A percentile compares a stretch with the other conserved stretches of the same genome.
Evolutionary conservation across 2,113 vertebrate genomes (phyloP).

Genomic region (Brachionichthys hirsutus): DNA sequence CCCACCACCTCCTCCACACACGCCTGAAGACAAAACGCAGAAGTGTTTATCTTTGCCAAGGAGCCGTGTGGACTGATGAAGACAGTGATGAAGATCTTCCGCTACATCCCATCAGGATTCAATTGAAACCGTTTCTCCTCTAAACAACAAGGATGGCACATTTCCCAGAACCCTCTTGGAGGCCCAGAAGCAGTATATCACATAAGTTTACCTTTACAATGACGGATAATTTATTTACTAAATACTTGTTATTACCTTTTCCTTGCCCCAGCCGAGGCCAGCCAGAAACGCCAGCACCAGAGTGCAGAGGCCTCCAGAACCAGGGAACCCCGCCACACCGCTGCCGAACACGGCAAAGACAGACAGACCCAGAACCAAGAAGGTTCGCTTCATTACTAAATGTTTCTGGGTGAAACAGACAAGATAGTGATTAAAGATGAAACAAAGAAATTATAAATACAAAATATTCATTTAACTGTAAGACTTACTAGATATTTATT

Average conservation of each 20-base stretch:
- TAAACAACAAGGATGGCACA: no score
- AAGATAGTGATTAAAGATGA: background rate
- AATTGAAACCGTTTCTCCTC: no score
- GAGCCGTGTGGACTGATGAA: background rate
- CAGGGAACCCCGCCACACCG: constrained; percentile 84
- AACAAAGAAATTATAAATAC: background rate
- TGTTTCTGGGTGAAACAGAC: constrained; percentile 58
- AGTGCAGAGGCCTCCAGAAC: constrained; percentile 92
- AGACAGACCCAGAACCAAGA: constrained; percentile 84
- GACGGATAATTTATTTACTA: background rate
- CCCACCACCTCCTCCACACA: constrained; percentile 84
- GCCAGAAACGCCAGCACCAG: constrained; percentile 90
- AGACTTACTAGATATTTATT: no score
- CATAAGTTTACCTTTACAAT: no score
- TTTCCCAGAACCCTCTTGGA: no score
- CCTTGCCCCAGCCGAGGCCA: constrained; percentile 83
- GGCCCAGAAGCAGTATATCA: no score
- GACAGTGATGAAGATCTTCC: background rate
- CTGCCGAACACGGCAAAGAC: constrained; percentile 91
- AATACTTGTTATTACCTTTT: constrained; percentile 79
- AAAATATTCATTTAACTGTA: no score
- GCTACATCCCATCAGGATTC: background rate
- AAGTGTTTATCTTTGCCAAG: background rate
- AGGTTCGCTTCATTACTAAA: constrained; percentile 85
- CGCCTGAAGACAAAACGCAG: constrained; percentile 65